phyloP scores from a whole-genome alignment of 2,113 vertebrate genomes.

The Campylomormyrus numenius region DNA sequence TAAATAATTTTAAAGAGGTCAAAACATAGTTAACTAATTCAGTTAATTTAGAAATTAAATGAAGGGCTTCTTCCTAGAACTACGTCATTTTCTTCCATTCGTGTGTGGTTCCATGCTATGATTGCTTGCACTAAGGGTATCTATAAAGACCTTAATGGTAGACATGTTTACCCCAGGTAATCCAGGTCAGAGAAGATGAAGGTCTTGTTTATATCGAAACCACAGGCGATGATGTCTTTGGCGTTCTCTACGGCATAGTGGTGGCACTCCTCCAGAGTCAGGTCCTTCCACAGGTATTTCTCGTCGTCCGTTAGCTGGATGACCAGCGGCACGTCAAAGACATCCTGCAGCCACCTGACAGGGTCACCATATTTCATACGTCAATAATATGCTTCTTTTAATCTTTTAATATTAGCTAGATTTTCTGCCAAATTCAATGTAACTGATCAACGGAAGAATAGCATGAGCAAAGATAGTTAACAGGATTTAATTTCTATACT shows the following conservation, averaged over 20 bases:
- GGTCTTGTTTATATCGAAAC: conserved; percentile 91
- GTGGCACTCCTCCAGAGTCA: conserved; percentile 77
- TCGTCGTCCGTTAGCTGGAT: conserved; percentile 95
- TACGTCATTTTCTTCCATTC: background rate
- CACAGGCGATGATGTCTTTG: conserved; percentile 93
- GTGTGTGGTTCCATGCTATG: background rate
- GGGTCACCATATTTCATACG: background rate
- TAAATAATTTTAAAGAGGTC: background rate
- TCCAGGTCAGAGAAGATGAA: conserved; percentile 97
- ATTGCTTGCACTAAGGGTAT: background rate
- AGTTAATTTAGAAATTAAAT: background rate
- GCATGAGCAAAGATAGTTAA: background rate
- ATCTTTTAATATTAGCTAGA: background rate
- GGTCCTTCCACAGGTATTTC: conserved; percentile 97
- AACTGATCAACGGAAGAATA: background rate
- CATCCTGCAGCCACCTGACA: conserved; percentile 88
- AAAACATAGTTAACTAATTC: background rate
- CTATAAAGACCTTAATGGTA: background rate
- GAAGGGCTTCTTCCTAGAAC: background rate
- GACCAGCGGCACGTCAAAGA: conserved; percentile 86
- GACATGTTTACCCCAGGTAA: conserved; percentile 83
- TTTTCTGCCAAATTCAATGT: background rate
- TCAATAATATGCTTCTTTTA: background rate
- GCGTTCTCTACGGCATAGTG: conserved; percentile 80
- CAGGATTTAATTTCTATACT: background rate